Evolutionary conservation across 2,113 vertebrate species (phyloP).

Genomic region (Lates calcarifer): DNA sequence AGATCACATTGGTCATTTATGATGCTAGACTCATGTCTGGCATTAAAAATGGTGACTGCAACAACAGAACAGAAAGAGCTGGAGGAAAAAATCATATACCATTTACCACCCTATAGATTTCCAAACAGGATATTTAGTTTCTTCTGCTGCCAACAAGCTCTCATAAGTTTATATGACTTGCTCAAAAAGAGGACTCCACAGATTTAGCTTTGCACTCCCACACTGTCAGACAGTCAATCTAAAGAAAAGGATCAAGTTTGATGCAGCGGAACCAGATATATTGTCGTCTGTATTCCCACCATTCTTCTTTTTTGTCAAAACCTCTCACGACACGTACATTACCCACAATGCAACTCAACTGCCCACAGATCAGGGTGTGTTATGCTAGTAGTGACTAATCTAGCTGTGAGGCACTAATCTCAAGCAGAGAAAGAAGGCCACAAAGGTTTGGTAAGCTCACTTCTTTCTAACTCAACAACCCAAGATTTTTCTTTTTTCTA

Average conservation of each 20-base stretch:
- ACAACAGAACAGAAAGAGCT: neutral
- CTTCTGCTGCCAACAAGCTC: neutral
- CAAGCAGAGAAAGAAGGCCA: neutral
- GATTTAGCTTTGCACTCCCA: neutral
- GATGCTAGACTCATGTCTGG: constrained; percentile 17
- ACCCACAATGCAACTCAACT: neutral
- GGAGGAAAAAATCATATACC: neutral
- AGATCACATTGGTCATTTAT: neutral
- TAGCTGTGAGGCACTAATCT: neutral
- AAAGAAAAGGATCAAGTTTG: neutral
- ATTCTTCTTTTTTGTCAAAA: neutral
- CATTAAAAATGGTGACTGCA: neutral
- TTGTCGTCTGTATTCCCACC: neutral
- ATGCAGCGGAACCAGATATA: neutral
- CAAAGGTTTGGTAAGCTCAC: neutral
- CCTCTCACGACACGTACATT: neutral
- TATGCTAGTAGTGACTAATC: neutral
- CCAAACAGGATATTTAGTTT: constrained; percentile 1
- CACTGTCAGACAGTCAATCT: neutral
- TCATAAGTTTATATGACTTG: neutral
- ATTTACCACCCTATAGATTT: constrained; percentile 21
- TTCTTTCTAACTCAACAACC: neutral
- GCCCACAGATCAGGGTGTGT: neutral
- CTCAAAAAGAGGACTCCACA: neutral
- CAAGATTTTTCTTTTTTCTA: too few species aligned